Evolutionary conservation across 1,140 invertebrate species (phyloP), one percentile per base, ranked within the genome.

Genomic region (Polyergus mexicanus): DNA sequence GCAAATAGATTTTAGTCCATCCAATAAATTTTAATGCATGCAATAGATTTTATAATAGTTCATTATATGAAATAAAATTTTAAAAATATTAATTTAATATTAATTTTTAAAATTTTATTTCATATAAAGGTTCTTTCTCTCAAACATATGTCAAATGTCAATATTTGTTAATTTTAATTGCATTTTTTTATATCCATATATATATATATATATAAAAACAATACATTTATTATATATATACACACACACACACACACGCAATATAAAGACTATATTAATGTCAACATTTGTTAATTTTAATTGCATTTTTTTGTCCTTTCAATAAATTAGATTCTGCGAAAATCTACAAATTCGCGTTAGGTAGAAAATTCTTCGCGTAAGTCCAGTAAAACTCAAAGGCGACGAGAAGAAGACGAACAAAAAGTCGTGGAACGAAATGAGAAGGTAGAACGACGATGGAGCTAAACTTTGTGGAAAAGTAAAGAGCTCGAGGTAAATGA

Each of bases 391-490:
- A 10, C 41, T 68, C 28, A 22, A 0, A 16, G 3, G 44, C 7
- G 32, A 0, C 62, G 22, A 11, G 41, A 28, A 32, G 1, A 3
- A 16, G 5, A 44, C 19, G 65, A 68, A 54, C 35, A 32, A 54
- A 66, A 68, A 78, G 32, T 63, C 60, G 19, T 13, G 25, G 2
- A 56, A 62, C 0, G 13, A 56, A 22, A 68, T 69, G 13, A 13
- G 16, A 56, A 80, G 13, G 3, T 41, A 19, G 19, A 10, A 35
- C 22, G 44, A 38, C 28, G 28, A 5, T 80, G 54, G 11, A 35
- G n/a, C 19, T 16, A 56, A 68, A 69, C 51, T 80, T 80, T 1
- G 7, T 22, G 32, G 22, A 69, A 69, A 80, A 80, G 22, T 80
- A 62, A 22, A 19, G 19, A 38, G 63, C 28, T 51, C 44, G n/a